Base-by-base conservation (phyloP, 2,113 vertebrate genomes). In the Ophiodon elongatus region DNA sequence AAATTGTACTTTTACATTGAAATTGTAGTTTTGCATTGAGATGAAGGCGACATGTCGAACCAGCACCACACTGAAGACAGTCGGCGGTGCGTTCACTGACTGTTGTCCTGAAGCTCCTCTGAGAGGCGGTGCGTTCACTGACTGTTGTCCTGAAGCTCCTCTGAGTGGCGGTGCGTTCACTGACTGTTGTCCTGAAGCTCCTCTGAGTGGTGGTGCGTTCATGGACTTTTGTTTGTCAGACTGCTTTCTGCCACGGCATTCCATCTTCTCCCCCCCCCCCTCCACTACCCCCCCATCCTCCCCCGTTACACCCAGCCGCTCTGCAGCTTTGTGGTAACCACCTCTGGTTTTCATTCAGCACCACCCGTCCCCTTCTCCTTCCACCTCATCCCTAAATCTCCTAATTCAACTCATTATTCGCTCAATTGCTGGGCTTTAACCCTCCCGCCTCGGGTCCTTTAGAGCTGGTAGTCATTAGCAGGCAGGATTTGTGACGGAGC, bases 361-460 rank as follows among this genome's bases (percentile, higher is more conserved):
- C 83, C 91, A 91, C 88, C 90, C 80, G 60, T 74, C 64, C 73
- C 76, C 73, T 76, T 80, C 76, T 85, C 80, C 81, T 89, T 88
- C 85, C 83, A 90, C 92, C 87, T 92, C 89, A 76, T 86, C 90
- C 89, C 90, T 87, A 94, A 95, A 95, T 96, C 95, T 95, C 93
- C 91, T 94, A 94, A 96, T 96, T 96, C 91, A 95, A 93, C 92
- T 95, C 93, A 94, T 96, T 96, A 95, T 96, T 95, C 91, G 95
- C 95, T 95, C 94, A 94, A 96, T 95, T 96, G 94, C 91, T 88
- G 94, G 91, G 92, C 91, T 94, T 92, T 90, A 93, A 92, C 91
- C 94, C 93, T 90, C 87, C 90, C 64, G 90, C 94, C 92, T 80
- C 80, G 70, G 95, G 93, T 94, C 90, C 85, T 87, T 83, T 80